Evolutionary conservation across 2,888 invertebrate genomes (phyloP).

Genomic region (Euplagia quadripunctaria): DNA sequence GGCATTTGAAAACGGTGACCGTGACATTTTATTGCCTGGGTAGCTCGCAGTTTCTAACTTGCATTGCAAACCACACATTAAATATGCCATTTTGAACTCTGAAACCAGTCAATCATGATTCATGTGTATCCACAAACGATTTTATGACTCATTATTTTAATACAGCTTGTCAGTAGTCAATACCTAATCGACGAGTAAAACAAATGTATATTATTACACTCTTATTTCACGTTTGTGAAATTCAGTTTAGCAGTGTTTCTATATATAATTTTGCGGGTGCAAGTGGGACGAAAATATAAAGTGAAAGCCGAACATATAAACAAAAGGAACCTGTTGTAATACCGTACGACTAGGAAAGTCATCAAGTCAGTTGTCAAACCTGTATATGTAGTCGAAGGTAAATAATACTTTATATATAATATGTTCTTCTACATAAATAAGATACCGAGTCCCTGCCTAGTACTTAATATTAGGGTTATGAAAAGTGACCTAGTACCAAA

Average conservation of each 20-base stretch:
- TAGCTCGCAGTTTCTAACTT: too few species aligned
- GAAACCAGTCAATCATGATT: too few species aligned
- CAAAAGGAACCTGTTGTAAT: slow-evolving; percentile 17
- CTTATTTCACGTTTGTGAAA: not conserved
- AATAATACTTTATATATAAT: slow-evolving; percentile 14
- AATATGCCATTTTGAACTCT: too few species aligned
- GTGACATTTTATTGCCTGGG: too few species aligned
- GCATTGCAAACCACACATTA: too few species aligned
- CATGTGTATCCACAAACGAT: too few species aligned
- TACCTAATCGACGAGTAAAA: too few species aligned
- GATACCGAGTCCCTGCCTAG: not conserved
- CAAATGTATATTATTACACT: too few species aligned
- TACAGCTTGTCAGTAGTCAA: too few species aligned
- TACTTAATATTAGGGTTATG: not conserved
- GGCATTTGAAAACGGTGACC: too few species aligned
- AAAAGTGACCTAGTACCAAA: not conserved
- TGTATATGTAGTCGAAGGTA: slow-evolving; percentile 8
- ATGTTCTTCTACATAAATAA: slow-evolving; percentile 6
- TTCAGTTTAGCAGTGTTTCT: not conserved
- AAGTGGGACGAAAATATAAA: not conserved
- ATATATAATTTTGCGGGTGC: too few species aligned
- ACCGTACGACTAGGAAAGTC: slow-evolving; percentile 6
- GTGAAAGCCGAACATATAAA: slow-evolving; percentile 8
- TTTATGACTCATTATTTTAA: too few species aligned
- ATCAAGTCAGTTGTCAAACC: slow-evolving; percentile 10